Conservation (phyloP, 2,113 vertebrate species). For the Plotosus lineatus region DNA sequence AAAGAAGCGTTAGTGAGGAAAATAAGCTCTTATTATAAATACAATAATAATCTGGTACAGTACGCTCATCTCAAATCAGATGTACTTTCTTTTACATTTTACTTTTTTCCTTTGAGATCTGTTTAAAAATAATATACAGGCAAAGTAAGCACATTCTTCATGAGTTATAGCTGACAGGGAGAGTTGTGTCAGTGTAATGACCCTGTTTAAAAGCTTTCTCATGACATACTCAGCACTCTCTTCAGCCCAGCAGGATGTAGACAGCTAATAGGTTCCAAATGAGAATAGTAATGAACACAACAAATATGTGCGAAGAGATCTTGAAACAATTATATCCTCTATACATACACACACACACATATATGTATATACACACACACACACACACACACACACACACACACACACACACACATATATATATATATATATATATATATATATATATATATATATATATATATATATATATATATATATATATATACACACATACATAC, state of each 20-base stretch:
- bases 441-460: too few relatives aligned
- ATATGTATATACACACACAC: too few relatives aligned
- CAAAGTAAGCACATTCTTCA: neutral
- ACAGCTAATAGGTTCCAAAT: constrained; percentile 49
- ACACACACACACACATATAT: too few relatives aligned
- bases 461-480: too few relatives aligned
- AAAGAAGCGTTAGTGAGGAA: neutral
- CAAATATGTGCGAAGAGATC: constrained; percentile 53
- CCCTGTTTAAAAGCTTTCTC: constrained; percentile 28
- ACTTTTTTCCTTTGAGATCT: neutral
- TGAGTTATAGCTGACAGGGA: constrained; percentile 25
- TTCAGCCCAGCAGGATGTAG: constrained; percentile 13
- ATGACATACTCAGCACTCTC: constrained; percentile 31
- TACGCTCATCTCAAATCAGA: neutral
- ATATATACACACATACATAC: too few relatives aligned
- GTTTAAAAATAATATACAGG: neutral
- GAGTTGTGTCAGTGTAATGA: constrained; percentile 21
- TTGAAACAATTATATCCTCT: too few relatives aligned
- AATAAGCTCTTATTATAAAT: neutral
- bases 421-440: too few relatives aligned
- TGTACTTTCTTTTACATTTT: neutral
- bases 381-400: too few relatives aligned
- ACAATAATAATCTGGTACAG: neutral
- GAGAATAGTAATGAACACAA: constrained; percentile 11
- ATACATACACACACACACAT: too few relatives aligned